A percentile compares a stretch with the other conserved stretches of the same genome.
Evolutionary conservation across 2,888 invertebrate genomes (phyloP).

Genomic region (Phymatocera aterrima): DNA sequence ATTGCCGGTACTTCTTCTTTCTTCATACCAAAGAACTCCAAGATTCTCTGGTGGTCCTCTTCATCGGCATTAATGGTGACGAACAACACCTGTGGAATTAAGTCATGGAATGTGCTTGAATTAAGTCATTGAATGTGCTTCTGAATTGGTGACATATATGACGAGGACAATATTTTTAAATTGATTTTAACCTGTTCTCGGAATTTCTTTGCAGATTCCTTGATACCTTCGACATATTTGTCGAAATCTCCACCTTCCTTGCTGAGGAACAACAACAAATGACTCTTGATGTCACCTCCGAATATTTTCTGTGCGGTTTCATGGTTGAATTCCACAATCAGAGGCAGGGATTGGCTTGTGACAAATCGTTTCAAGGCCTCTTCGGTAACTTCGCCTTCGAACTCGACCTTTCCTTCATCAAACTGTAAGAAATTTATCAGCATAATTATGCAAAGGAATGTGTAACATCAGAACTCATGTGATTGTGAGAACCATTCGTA

Average conservation of each 20-base stretch:
- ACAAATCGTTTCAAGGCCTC: conserved; percentile 90
- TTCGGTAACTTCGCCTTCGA: conserved; percentile 82
- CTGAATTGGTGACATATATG: neutral
- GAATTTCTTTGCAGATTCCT: conserved; percentile 91
- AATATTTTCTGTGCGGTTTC: conserved; percentile 99
- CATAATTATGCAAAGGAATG: too few relatives aligned
- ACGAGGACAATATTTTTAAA: neutral
- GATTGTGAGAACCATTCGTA: too few relatives aligned
- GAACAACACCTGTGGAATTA: conserved; percentile 83
- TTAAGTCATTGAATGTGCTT: neutral
- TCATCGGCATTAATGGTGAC: conserved; percentile 97
- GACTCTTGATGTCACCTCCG: conserved; percentile 97
- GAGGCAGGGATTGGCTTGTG: conserved; percentile 88
- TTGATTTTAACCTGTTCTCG: conserved; percentile 82
- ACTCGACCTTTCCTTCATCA: conserved; percentile 88
- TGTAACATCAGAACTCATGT: too few relatives aligned
- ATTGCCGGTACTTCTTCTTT: conserved; percentile 94
- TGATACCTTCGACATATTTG: conserved; percentile 85
- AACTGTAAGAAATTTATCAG: conserved; percentile 78
- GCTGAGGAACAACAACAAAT: conserved; percentile 95
- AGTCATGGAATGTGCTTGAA: neutral
- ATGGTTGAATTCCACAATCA: conserved; percentile 97
- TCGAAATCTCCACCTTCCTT: conserved; percentile 92
- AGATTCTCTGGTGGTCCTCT: conserved; percentile 96
- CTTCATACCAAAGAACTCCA: conserved; percentile 99